Base-by-base conservation (phyloP, 2,888 invertebrate genomes). In the Neuroscelio doddi region DNA sequence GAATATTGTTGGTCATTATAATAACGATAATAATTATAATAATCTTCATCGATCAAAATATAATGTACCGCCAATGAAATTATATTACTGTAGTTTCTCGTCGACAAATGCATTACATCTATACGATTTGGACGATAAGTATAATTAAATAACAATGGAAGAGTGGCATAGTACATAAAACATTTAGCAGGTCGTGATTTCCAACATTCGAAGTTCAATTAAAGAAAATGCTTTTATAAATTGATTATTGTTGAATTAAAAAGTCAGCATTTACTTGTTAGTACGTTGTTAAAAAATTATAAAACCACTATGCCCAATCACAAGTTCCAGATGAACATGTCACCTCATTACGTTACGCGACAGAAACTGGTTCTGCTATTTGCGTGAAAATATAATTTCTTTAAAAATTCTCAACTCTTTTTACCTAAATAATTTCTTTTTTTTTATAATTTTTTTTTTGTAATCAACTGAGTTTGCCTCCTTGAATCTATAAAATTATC, bases 1-100 rank as follows among this genome's bases (percentile, higher is more conserved):
- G 53, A 61, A 53, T 53, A 53, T 53, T 30, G 29, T 47, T 26
- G 32, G 32, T 51, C 42, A 24, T 51, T 26, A 50, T 57, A 14
- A 14, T 24, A 12, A 26, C 24, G 12, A 42, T 12, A 42, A 12
- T 24, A 26, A 5, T 14, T 42, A 8, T 34, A n/a, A 45, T 58
- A 50, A 8, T 51, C 14, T 49, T 57, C 26, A 45, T 24, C 44
- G 9, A 30, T 39, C 9, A 46, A 39, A 14, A 26, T 24, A 47
- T 34, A 32, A 38, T 26, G 5, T 21, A 21, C 21, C 21, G 21
- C 5, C 21, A 21, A 3, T 21, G 21, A 10, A 34, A 34, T 14
- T 10, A 14, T 34, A 34, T 34, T 14, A 14, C 34, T 14, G 9
- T 12, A n/a, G 2, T 34, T 3, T 34, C 10, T 14, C 10, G 10